Evolutionary conservation across 2,888 invertebrate genomes (phyloP).

Genomic region (Ophraella communa): DNA sequence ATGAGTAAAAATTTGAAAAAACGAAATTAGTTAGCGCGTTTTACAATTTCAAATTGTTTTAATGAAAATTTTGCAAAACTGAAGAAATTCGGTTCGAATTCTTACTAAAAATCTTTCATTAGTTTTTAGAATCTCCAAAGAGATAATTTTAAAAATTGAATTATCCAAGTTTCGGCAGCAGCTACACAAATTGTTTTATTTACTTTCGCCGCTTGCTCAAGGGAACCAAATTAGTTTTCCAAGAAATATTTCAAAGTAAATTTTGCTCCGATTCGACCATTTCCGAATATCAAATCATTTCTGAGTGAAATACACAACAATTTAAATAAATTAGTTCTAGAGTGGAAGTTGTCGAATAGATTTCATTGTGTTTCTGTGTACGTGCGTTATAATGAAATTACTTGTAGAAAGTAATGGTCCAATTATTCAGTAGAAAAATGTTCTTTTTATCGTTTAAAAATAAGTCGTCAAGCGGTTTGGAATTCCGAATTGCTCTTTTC

Average conservation of each 20-base stretch:
- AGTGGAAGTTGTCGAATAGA: too few relatives aligned
- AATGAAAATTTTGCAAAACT: not conserved
- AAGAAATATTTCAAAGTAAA: not conserved
- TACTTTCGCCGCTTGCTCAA: not conserved
- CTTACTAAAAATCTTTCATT: conserved; percentile 1
- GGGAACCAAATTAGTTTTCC: not conserved
- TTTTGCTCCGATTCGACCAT: not conserved
- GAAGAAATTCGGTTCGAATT: not conserved
- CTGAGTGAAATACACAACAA: too few relatives aligned
- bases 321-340: not conserved
- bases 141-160: conserved; percentile 26
- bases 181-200: not conserved
- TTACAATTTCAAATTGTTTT: conserved; percentile 8
- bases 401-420: not conserved
- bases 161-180: conserved; percentile 16
- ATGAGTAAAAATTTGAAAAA: too few relatives aligned
- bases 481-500: too few relatives aligned
- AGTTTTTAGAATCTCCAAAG: not conserved
- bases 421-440: not conserved
- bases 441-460: not conserved
- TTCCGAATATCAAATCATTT: too few relatives aligned
- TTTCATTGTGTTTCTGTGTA: too few relatives aligned
- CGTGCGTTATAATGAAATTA: too few relatives aligned
- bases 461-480: not conserved
- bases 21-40: too few relatives aligned